A percentile compares a stretch with the other conserved stretches of the same genome.
These are phyloP conservation scores for Ernsta delagoae DNA, from an alignment of 2,888 invertebrate species.

Conservation along the genomic window DNA sequence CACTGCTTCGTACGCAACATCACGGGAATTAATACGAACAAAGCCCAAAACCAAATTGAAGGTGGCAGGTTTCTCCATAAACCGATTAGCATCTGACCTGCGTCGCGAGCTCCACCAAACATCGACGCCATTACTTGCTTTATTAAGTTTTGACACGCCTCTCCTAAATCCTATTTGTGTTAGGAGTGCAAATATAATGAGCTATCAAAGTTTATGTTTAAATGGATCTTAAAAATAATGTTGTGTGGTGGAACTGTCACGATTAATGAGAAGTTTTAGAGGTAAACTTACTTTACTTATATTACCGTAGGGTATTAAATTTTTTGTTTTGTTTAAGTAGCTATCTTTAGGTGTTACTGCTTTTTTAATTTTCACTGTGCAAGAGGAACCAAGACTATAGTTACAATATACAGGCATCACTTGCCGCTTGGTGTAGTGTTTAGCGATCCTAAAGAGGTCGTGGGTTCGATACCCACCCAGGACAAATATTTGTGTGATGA, in stretches of 20 bases:
- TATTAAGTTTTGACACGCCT: conserved; percentile 32
- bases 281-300: too few relatives aligned
- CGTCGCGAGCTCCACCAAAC: conserved; percentile 38
- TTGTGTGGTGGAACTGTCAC: neutral
- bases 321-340: too few relatives aligned
- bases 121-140: conserved; percentile 40
- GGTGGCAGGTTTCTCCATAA: conserved; percentile 29
- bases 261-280: too few relatives aligned
- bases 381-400: too few relatives aligned
- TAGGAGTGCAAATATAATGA: conserved; percentile 15
- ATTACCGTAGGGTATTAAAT: too few relatives aligned
- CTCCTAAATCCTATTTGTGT: conserved; percentile 18
- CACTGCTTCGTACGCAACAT: conserved; percentile 20
- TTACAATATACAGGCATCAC: too few relatives aligned
- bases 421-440: too few relatives aligned
- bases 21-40: conserved; percentile 31
- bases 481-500: too few relatives aligned
- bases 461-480: too few relatives aligned
- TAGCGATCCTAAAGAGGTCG: too few relatives aligned
- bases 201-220: conserved; percentile 22
- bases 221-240: conserved; percentile 5
- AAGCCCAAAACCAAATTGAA: conserved; percentile 27
- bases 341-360: too few relatives aligned
- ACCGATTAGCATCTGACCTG: conserved; percentile 35
- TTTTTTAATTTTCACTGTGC: too few relatives aligned